Evolutionary conservation across 2,888 invertebrate genomes (phyloP), one percentile per base, ranked within the genome.

Genomic region (Ichneumoninae sp.): DNA sequence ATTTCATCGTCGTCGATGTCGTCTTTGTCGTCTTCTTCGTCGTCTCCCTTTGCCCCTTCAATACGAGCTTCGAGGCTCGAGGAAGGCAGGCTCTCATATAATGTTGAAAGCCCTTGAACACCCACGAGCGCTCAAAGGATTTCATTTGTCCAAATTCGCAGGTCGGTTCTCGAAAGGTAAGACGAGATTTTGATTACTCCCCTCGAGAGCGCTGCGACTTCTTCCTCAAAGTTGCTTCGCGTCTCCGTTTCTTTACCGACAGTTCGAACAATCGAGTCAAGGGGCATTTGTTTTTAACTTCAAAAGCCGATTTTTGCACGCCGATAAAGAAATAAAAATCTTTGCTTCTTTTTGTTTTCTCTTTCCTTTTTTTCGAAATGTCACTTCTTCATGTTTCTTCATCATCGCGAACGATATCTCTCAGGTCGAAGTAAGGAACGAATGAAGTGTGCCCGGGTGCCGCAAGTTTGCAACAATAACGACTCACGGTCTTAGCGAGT

Each of bases 111-210:
- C 77, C 44, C 19, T n/a, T 16, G 33, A 79, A 70, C 65, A 70
- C 22, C 30, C 10, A 1, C 26, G 22, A 47, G 54, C n/a, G 36
- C 30, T 80, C 76, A 76, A 30, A 80, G 60, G 76, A 80, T 76
- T 80, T 80, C 40, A 80, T 76, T 80, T 80, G 71, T 83, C 50
- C 69, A 50, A 71, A 57, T 54, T 57, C 54, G 30, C 52, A 33
- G 75, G 77, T 66, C 57, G 33, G 33, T 44, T 75, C 47, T 40
- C 54, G 40, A 47, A 66, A 80, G 57, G n/a, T 8, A 6, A 60
- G 13, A 66, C 75, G 75, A 71, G 65, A 80, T 30, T 66, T 80
- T 80, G 70, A 60, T 71, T 54, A 54, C 66, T 71, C 69, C 57
- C 22, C 26, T 13, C 22, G 6, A 44, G 10, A 19, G 10, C 5